A percentile compares a stretch with the other conserved stretches of the same genome.
Conservation (phyloP, 53 echinoderm and acorn worm genomes). For the Patiria pectinifera region DNA sequence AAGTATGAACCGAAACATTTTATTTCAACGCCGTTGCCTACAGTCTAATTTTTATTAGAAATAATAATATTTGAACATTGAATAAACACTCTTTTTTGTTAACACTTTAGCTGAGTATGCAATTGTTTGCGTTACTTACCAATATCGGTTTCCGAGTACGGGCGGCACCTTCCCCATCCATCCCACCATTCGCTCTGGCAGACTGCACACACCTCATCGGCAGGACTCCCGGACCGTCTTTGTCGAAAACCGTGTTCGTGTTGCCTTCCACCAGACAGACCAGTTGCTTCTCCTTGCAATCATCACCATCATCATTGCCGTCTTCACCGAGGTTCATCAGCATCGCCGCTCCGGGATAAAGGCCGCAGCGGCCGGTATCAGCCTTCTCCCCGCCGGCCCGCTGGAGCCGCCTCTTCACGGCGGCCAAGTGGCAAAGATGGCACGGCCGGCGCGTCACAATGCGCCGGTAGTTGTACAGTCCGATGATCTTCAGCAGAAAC, state of each 20-base stretch:
- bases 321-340: not conserved
- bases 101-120: not conserved
- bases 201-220: conserved; percentile 40
- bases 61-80: too few relatives aligned
- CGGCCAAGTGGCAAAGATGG: conserved; percentile 16
- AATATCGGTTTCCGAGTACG: conserved; percentile 71
- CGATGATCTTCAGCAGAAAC: conserved; percentile 33
- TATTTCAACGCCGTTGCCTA: too few relatives aligned
- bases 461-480: conserved; percentile 32
- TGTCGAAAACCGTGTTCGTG: not conserved
- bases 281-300: not conserved
- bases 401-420: not conserved
- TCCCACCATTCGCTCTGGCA: conserved; percentile 76
- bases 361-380: not conserved
- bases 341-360: not conserved
- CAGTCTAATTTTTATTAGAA: too few relatives aligned
- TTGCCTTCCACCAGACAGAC: not conserved
- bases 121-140: conserved; percentile 30
- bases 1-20: too few relatives aligned
- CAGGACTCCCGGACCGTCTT: not conserved
- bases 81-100: not conserved
- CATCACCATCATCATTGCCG: not conserved
- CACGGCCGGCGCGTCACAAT: conserved; percentile 8
- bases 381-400: not conserved
- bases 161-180: conserved; percentile 39